Conservation (phyloP, 2,797 vertebrate species). For the Arnoldichthys spilopterus region DNA sequence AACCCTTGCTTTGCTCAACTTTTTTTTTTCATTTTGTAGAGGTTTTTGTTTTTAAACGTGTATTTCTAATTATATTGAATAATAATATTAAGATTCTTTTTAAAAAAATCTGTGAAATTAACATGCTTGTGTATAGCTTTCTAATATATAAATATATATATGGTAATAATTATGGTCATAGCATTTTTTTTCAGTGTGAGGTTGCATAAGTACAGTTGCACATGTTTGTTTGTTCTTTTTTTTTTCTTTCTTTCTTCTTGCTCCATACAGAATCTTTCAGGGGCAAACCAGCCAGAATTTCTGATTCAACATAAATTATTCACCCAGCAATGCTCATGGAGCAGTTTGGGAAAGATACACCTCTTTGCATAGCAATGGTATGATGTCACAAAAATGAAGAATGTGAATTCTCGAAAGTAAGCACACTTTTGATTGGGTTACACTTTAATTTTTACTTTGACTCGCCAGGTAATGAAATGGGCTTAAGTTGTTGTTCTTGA, state of each 20-base stretch:
- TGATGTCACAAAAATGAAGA: slow-evolving; percentile 52
- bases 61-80: slow-evolving; percentile 99
- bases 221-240: slow-evolving; percentile 83
- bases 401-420: slow-evolving; percentile 39
- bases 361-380: slow-evolving; percentile 62
- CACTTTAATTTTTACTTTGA: not conserved
- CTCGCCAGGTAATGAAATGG: not conserved
- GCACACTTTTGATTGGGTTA: slow-evolving; percentile 26
- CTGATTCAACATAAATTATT: slow-evolving; percentile 80
- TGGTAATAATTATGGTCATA: slow-evolving; percentile 87
- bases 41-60: slow-evolving; percentile 94
- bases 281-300: slow-evolving; percentile 79
- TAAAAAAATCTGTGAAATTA: slow-evolving; percentile 99
- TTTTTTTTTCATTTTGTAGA: slow-evolving; percentile 77
- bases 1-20: slow-evolving; percentile 98
- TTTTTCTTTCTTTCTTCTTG: slow-evolving; percentile 82
- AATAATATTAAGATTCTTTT: slow-evolving; percentile 99
- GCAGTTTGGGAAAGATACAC: slow-evolving; percentile 58
- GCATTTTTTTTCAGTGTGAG: slow-evolving; percentile 91
- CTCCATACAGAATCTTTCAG: slow-evolving; percentile 83
- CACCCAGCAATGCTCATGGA: slow-evolving; percentile 62
- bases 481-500: not conserved
- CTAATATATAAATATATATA: slow-evolving; percentile 99
- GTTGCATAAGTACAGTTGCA: slow-evolving; percentile 95
- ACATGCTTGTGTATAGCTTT: slow-evolving; percentile 99